These are phyloP conservation scores for Tinea pellionella DNA, from an alignment of 2,888 invertebrate genomes.

Conservation along the genomic window DNA sequence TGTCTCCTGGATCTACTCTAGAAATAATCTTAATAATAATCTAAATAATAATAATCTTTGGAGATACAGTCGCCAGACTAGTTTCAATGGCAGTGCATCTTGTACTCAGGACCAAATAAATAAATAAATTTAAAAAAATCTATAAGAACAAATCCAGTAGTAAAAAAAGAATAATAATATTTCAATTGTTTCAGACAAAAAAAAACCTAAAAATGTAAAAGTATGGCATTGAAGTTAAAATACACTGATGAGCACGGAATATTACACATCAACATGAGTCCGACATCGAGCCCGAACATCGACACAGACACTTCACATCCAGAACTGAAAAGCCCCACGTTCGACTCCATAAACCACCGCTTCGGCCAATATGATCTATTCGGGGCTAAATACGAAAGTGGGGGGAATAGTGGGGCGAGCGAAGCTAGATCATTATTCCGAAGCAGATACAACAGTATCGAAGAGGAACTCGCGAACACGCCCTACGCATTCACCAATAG, in stretches of 20 bases:
- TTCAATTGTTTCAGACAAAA: too few species aligned
- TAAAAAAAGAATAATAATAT: too few species aligned
- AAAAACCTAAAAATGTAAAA: too few species aligned
- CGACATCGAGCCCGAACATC: slow-evolving; percentile 31
- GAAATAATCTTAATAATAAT: too few species aligned
- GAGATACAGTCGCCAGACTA: too few species aligned
- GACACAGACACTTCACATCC: slow-evolving; percentile 22
- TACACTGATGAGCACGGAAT: slow-evolving; percentile 61
- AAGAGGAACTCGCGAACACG: slow-evolving; percentile 61
- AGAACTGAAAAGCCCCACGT: slow-evolving; percentile 39
- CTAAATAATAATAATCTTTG: too few species aligned
- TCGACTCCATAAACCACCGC: slow-evolving; percentile 56
- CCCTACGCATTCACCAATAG: slow-evolving; percentile 62
- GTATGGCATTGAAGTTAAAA: slow-evolving; percentile 56
- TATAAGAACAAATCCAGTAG: too few species aligned
- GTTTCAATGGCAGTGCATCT: too few species aligned
- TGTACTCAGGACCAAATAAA: too few species aligned
- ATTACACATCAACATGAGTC: slow-evolving; percentile 59
- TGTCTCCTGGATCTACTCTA: too few species aligned
- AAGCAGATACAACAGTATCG: slow-evolving; percentile 61
- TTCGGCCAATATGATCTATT: slow-evolving; percentile 59
- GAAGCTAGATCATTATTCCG: slow-evolving; percentile 45
- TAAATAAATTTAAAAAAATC: too few species aligned
- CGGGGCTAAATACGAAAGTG: slow-evolving; percentile 42
- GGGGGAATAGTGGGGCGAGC: slow-evolving; percentile 26